Evolutionary conservation across 2,113 vertebrate species (phyloP).

Genomic region (Cynoglossus semilaevis): DNA sequence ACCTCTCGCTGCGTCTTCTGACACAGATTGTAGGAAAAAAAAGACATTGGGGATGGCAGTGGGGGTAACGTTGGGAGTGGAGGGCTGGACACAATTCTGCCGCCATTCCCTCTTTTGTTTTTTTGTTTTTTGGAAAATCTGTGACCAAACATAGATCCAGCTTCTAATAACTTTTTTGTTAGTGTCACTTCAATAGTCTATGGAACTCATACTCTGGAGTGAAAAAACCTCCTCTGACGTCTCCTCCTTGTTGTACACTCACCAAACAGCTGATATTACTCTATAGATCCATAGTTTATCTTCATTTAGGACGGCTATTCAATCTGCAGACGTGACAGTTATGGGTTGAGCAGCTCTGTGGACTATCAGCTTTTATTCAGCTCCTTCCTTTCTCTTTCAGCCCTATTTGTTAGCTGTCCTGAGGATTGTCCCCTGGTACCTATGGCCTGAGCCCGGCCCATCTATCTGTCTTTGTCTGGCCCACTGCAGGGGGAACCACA

Average conservation of each 20-base stretch:
- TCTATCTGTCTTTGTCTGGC: conserved; percentile 78
- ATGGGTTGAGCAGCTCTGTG: conserved; percentile 71
- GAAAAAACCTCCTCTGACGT: conserved; percentile 44
- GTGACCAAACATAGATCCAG: conserved; percentile 48
- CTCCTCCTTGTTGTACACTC: conserved; percentile 46
- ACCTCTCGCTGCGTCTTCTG: conserved; percentile 74
- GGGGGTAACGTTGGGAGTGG: conserved; percentile 41
- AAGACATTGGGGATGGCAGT: conserved; percentile 73
- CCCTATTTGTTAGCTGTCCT: conserved; percentile 82
- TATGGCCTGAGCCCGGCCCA: conserved; percentile 65
- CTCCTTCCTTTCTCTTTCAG: conserved; percentile 69
- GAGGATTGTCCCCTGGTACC: conserved; percentile 73
- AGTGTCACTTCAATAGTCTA: conserved; percentile 27
- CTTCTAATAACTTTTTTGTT: conserved; percentile 30
- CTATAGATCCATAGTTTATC: conserved; percentile 66
- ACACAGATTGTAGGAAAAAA: conserved; percentile 79
- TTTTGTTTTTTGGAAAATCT: conserved; percentile 73
- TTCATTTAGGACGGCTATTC: conserved; percentile 68
- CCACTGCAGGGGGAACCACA: conserved; percentile 71
- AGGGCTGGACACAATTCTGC: conserved; percentile 66
- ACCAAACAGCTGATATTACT: conserved; percentile 61
- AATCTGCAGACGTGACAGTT: conserved; percentile 70
- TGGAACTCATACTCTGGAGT: conserved; percentile 37
- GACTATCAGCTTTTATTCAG: conserved; percentile 75
- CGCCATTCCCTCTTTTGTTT: conserved; percentile 66